phyloP scores from a whole-genome alignment of 2,888 invertebrate genomes.

The Pachymerium ferrugineum region DNA sequence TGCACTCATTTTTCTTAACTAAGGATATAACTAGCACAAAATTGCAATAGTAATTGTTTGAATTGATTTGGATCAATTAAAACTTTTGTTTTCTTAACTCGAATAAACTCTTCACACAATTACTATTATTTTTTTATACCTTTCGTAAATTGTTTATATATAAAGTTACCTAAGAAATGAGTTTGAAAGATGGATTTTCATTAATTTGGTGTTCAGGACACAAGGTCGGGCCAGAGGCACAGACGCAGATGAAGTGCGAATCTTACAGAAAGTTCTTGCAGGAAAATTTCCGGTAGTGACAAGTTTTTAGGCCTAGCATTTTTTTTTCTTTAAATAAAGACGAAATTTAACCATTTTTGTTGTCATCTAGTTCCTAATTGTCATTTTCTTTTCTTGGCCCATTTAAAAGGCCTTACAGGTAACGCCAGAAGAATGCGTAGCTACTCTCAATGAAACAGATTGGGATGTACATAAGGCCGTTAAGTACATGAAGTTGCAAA shows the following conservation, averaged over 20 bases:
- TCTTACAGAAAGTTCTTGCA: conserved; percentile 77
- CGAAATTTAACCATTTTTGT: too few relatives aligned
- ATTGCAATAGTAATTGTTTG: too few relatives aligned
- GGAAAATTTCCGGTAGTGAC: conserved; percentile 43
- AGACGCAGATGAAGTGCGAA: conserved; percentile 85
- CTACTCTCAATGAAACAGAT: conserved; percentile 71
- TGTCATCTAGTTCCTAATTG: too few relatives aligned
- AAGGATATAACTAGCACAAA: neutral
- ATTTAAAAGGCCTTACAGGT: conserved; percentile 29
- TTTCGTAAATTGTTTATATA: neutral
- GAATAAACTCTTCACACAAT: too few relatives aligned
- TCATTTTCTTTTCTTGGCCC: neutral
- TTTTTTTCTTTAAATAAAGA: conserved; percentile 26
- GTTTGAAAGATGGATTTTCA: conserved; percentile 13
- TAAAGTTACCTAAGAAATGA: conserved; percentile 1
- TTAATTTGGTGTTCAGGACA: conserved; percentile 48
- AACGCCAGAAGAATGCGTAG: conserved; percentile 64
- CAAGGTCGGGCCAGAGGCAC: conserved; percentile 65
- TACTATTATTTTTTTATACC: neutral
- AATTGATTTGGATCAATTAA: too few relatives aligned
- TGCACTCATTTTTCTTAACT: neutral
- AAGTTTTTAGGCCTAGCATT: conserved; percentile 12
- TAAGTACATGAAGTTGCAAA: conserved; percentile 66
- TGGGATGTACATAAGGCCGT: conserved; percentile 89
- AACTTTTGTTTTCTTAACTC: too few relatives aligned